Evolutionary conservation across 2,113 vertebrate species (phyloP), one percentile per base, ranked within the genome.

Genomic region (Seriola rivoliana): DNA sequence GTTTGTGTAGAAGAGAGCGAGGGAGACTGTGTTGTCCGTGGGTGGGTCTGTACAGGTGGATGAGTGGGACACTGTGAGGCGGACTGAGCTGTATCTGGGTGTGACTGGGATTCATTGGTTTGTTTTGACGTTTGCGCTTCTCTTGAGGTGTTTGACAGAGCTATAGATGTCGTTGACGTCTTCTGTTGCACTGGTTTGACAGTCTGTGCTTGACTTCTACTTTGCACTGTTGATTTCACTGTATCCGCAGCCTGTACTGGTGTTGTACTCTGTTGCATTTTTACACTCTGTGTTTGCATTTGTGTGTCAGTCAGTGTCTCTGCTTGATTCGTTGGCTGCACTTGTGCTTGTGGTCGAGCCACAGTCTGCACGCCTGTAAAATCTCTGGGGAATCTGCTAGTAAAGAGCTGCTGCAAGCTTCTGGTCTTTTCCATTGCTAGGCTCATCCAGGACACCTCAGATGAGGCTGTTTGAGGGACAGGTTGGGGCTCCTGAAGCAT

Each of bases 361-460:
- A 74, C 44, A 3, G 67, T 57, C 67, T 93, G 93, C 73, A 46
- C 54, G 8, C 87, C 76, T 25, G 91, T 23, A 34, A 92, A 75
- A 34, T 95, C 93, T 71, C 89, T 87, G 17, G 93, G 86, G 48
- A 95, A 88, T 92, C 82, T 96, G 72, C 85, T 89, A 0, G 91
- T 84, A 5, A 96, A 96, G 74, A 96, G 95, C 42, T 96, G 96
- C 58, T 97, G 96, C 5, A 94, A n/a, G 17, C 94, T 95, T 79
- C 87, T 95, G 48, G 95, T 97, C 84, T 97, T 99, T 77, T 97
- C 97, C 81, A 95, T 94, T 0, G 96, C 96, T 62, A 97, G 84
- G 58, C 94, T 96, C 93, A 99, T 95, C 98, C 98, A 99, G 75
- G 96, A 95, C 6, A 96, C 95, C 46, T 96, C 89, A 0, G 93